Conservation (phyloP, 2,113 vertebrate genomes). For the Gorsachius goisagi region DNA sequence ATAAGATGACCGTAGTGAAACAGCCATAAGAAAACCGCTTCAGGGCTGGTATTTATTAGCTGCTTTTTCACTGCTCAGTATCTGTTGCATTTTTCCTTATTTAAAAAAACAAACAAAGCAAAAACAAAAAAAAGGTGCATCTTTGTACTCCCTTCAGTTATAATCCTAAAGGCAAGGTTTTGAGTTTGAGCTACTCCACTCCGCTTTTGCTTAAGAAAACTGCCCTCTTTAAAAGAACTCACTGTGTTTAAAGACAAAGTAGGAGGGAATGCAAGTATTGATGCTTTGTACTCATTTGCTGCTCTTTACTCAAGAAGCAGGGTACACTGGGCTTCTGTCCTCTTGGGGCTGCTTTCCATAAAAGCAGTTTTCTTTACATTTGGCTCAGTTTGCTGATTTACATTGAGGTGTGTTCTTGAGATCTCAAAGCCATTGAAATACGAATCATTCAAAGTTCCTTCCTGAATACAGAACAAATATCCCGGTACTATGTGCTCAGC, state of each 20-base stretch:
- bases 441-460: background rate
- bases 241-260: background rate
- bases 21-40: background rate
- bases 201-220: background rate
- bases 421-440: background rate
- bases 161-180: background rate
- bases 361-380: background rate
- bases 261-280: background rate
- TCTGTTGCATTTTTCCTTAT: background rate
- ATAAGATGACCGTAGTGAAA: background rate
- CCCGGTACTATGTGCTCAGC: background rate
- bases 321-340: background rate
- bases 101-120: background rate
- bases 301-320: background rate
- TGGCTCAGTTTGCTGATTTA: background rate
- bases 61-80: background rate
- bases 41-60: background rate
- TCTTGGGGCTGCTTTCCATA: background rate
- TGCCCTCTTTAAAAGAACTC: background rate
- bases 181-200: background rate
- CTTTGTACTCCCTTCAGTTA: background rate
- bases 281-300: background rate
- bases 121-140: too few species aligned
- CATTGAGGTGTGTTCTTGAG: accelerated
- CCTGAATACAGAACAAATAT: background rate